Conservation (phyloP, 1,140 invertebrate species). For the Aphelinus certus region DNA sequence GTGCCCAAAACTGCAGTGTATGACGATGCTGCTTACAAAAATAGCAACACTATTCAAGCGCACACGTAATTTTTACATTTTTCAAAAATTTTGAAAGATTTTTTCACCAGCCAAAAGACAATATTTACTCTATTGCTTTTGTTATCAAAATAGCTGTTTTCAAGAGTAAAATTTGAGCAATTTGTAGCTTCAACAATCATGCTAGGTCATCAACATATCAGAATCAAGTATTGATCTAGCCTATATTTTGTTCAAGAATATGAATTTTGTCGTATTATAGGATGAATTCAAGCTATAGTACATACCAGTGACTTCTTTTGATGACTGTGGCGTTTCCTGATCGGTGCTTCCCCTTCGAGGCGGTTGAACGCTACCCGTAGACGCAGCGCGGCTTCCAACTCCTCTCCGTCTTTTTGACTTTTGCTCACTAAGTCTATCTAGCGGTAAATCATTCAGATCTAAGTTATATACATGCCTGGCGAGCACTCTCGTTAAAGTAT, state of each 20-base stretch:
- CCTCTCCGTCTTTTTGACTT: conserved; percentile 77
- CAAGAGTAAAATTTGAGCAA: no score
- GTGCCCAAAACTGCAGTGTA: no score
- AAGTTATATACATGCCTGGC: conserved; percentile 93
- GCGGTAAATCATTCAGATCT: conserved; percentile 88
- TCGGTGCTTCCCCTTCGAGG: conserved; percentile 57
- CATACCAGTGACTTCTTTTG: conserved; percentile 55
- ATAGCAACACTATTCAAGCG: no score
- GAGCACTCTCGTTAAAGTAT: conserved; percentile 91
- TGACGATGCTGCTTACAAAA: no score
- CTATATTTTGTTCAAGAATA: not conserved
- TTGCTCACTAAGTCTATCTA: conserved; percentile 86
- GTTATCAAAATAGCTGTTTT: conserved; percentile 4
- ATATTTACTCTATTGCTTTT: not conserved
- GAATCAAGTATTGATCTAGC: no score
- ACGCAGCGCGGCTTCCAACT: conserved; percentile 63
- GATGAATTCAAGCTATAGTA: not conserved
- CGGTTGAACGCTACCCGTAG: conserved; percentile 60
- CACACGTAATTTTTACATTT: no score
- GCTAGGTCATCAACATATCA: no score
- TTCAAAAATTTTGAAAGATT: no score
- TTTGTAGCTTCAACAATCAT: no score
- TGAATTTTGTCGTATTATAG: not conserved
- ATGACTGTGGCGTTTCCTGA: conserved; percentile 55
- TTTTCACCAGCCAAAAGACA: no score